Conservation (phyloP, 2,113 vertebrate genomes). For the Neolamprologus caudopunctatus region DNA sequence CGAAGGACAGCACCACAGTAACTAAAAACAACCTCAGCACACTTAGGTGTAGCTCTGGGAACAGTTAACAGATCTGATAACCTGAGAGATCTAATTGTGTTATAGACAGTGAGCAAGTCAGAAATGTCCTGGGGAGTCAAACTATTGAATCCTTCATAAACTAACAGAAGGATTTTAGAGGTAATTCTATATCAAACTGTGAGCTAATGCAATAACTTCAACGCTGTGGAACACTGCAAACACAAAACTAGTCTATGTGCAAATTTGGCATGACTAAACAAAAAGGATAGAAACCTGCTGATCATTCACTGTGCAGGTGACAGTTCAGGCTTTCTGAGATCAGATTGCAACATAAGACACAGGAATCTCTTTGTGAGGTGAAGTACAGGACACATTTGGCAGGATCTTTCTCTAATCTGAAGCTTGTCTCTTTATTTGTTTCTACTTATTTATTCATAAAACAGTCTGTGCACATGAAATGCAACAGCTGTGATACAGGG, state of each 20-base stretch:
- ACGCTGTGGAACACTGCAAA: not conserved
- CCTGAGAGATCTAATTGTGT: not conserved
- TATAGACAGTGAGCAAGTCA: not conserved
- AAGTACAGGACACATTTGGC: not conserved
- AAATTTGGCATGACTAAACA: not conserved
- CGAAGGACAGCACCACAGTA: not conserved
- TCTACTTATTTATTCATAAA: not conserved
- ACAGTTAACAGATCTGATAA: not conserved
- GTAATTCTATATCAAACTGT: not conserved
- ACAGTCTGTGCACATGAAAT: not conserved
- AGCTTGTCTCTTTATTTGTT: not conserved
- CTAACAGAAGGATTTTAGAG: not conserved
- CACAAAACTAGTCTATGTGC: not conserved
- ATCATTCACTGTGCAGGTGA: not conserved
- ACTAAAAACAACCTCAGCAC: not conserved
- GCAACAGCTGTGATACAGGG: not conserved
- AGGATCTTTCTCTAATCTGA: not conserved
- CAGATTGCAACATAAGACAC: not conserved
- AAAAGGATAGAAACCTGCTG: not conserved
- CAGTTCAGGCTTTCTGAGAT: not conserved
- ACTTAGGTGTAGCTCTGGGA: not conserved
- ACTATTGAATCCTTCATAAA: not conserved
- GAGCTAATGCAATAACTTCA: not conserved
- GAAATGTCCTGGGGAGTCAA: not conserved
- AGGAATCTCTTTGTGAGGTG: not conserved